These are phyloP conservation scores for Tenodera sinensis DNA, from an alignment of 2,888 invertebrate genomes.

Conservation along the genomic window DNA sequence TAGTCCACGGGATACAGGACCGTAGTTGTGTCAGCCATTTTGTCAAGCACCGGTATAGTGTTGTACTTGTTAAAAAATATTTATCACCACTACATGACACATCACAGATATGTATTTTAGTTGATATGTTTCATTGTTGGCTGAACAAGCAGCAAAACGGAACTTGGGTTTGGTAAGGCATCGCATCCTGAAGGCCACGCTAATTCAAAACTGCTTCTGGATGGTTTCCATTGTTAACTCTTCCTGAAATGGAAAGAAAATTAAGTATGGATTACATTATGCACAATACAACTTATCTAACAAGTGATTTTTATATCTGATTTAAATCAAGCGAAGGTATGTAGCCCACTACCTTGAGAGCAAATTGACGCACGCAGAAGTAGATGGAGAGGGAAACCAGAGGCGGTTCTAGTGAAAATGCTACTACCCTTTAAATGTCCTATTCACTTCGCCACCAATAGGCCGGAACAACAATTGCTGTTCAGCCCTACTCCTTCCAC, in stretches of 20 bases:
- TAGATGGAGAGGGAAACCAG: too few species aligned
- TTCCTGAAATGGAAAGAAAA: background rate
- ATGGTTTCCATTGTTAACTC: background rate
- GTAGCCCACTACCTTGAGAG: too few species aligned
- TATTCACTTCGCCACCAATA: too few species aligned
- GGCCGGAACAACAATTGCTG: too few species aligned
- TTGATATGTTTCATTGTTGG: background rate
- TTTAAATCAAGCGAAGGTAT: too few species aligned
- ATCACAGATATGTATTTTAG: background rate
- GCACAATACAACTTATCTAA: too few species aligned
- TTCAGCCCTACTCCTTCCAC: too few species aligned
- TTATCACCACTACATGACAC: background rate
- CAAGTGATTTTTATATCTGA: too few species aligned
- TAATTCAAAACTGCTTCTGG: background rate
- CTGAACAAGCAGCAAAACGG: background rate
- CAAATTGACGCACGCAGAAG: too few species aligned
- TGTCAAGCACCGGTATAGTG: background rate
- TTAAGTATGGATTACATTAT: background rate
- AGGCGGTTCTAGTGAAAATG: too few species aligned
- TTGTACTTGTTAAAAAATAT: background rate
- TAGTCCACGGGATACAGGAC: constrained; percentile 51
- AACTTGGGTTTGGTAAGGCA: background rate
- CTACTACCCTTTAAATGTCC: too few species aligned
- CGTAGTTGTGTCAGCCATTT: constrained; percentile 12
- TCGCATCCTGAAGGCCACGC: background rate